Percentiles rank a stretch among this genome's conserved stretches.
These are phyloP conservation scores for Leucophenga montana DNA, from an alignment of 2,888 invertebrate genomes.

Conservation along the genomic window DNA sequence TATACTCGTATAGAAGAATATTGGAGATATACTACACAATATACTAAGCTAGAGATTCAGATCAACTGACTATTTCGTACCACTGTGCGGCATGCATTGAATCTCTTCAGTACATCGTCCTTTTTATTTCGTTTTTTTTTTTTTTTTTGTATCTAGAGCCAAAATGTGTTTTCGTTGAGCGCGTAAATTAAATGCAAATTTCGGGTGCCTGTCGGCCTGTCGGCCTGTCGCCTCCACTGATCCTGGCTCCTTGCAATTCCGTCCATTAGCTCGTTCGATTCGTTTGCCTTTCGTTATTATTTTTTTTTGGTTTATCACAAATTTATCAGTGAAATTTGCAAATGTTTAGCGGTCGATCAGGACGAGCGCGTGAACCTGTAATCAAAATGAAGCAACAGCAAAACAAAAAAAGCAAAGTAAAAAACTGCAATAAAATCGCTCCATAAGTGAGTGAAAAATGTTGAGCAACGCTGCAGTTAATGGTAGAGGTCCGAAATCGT, in stretches of 20 bases:
- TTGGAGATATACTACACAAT: no score
- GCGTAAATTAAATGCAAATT: slow-evolving; percentile 61
- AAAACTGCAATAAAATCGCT: not conserved
- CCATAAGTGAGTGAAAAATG: slow-evolving; percentile 30
- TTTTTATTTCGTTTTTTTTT: not conserved
- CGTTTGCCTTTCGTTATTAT: not conserved
- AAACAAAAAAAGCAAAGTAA: no score
- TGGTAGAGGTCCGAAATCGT: no score
- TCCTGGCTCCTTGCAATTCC: slow-evolving; percentile 16
- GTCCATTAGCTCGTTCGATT: not conserved
- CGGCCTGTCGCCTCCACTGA: not conserved
- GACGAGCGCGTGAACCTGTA: slow-evolving; percentile 29
- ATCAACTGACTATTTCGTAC: no score
- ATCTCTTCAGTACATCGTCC: not conserved
- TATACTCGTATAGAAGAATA: no score
- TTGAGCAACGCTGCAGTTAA: slow-evolving; percentile 1
- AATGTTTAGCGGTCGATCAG: slow-evolving; percentile 42
- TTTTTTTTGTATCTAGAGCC: not conserved
- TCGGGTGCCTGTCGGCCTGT: slow-evolving; percentile 15
- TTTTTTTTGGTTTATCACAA: slow-evolving; percentile 51
- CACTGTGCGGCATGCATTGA: not conserved
- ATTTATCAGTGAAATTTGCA: slow-evolving; percentile 62
- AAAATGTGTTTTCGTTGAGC: no score
- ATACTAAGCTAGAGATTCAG: not conserved
- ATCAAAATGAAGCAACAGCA: slow-evolving; percentile 45